These are phyloP conservation scores for Psettodes erumei DNA, from an alignment of 2,113 vertebrate genomes.

Conservation along the genomic window DNA sequence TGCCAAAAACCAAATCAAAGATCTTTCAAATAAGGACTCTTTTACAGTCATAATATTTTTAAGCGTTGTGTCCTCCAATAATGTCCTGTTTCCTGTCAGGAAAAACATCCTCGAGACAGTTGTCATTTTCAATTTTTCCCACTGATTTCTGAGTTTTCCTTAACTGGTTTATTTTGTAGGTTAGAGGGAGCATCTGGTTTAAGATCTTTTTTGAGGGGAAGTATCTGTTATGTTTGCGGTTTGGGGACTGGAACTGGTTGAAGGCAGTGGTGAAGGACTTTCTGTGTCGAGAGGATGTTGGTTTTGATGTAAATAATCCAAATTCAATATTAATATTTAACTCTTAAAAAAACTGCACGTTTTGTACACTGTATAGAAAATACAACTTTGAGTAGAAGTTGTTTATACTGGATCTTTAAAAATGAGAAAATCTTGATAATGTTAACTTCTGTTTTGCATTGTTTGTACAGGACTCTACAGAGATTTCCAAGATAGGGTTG, in stretches of 20 bases:
- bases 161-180: slow-evolving; percentile 47
- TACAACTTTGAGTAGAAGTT: slow-evolving; percentile 67
- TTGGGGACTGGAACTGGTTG: slow-evolving; percentile 59
- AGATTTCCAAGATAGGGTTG: slow-evolving; percentile 66
- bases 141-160: slow-evolving; percentile 30
- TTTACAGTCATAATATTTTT: slow-evolving; percentile 11
- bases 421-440: slow-evolving; percentile 57
- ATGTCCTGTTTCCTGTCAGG: slow-evolving; percentile 16
- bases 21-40: slow-evolving; percentile 33
- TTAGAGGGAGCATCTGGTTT: slow-evolving; percentile 59
- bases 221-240: slow-evolving; percentile 35
- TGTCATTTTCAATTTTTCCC: neutral
- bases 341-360: slow-evolving; percentile 78
- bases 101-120: slow-evolving; percentile 19
- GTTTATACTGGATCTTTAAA: slow-evolving; percentile 80
- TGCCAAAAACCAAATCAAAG: slow-evolving; percentile 15
- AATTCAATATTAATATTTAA: slow-evolving; percentile 80
- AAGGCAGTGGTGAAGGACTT: slow-evolving; percentile 67
- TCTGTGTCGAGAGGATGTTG: slow-evolving; percentile 65
- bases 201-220: slow-evolving; percentile 12
- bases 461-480: slow-evolving; percentile 70
- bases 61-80: slow-evolving; percentile 13
- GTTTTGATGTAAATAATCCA: slow-evolving; percentile 78
- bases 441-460: slow-evolving; percentile 68
- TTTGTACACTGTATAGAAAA: slow-evolving; percentile 83